Evolutionary conservation across 2,113 vertebrate species (phyloP).

Genomic region (Vidua macroura): DNA sequence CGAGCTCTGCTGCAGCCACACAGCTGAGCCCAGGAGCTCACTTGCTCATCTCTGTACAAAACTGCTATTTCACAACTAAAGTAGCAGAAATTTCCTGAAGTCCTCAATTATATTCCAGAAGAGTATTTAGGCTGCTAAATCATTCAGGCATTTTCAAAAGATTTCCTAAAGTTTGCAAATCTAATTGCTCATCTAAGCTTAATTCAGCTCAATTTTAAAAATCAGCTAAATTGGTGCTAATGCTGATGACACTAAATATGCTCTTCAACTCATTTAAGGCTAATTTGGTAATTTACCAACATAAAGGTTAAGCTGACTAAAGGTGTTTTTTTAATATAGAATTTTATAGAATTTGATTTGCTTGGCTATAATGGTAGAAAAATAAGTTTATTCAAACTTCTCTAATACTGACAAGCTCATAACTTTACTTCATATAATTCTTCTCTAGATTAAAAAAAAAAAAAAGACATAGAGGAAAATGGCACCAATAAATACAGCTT

Average conservation of each 20-base stretch:
- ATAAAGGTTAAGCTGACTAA: constrained; percentile 1
- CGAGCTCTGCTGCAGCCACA: background rate
- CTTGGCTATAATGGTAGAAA: background rate
- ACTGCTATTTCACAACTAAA: background rate
- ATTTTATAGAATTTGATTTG: background rate
- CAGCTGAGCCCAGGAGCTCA: background rate
- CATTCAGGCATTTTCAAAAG: background rate
- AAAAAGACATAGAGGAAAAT: background rate
- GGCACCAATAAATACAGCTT: background rate
- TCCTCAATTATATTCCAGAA: background rate
- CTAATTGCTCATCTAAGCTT: background rate
- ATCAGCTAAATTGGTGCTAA: constrained; percentile 1
- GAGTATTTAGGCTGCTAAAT: background rate
- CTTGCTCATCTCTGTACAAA: background rate
- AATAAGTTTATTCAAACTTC: background rate
- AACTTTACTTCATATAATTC: background rate
- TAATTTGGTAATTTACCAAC: constrained; percentile 25
- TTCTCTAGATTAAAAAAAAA: background rate
- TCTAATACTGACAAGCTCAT: background rate
- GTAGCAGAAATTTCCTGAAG: background rate
- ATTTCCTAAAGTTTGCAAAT: background rate
- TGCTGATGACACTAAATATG: background rate
- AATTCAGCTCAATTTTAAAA: constrained; percentile 8
- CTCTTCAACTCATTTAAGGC: background rate
- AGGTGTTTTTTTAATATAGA: background rate